Conservation (phyloP, 2,797 vertebrate species). For the Dermochelys coriacea region DNA sequence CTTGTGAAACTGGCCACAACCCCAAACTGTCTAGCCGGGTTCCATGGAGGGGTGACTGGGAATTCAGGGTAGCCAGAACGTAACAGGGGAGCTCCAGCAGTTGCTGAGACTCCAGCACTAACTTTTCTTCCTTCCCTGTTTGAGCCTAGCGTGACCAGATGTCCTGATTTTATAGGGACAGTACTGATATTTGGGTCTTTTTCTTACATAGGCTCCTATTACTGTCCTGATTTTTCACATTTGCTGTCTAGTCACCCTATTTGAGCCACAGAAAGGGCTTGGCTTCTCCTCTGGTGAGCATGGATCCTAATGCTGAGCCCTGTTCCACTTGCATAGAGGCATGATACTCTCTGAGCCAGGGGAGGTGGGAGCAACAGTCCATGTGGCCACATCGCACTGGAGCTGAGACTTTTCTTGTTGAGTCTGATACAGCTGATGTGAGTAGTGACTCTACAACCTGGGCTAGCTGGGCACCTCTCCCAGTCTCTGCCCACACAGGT, state of each 20-base stretch:
- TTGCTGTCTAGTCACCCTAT: not conserved
- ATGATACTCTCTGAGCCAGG: fast-evolving
- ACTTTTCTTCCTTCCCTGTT: not conserved
- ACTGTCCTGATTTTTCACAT: no score
- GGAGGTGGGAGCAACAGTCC: not conserved
- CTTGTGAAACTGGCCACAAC: fast-evolving
- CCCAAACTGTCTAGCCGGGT: not conserved
- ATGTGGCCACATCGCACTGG: not conserved
- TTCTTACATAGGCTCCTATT: no score
- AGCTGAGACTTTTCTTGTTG: not conserved
- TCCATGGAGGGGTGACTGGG: not conserved
- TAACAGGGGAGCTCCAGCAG: not conserved
- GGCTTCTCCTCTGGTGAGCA: not conserved
- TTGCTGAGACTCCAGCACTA: fast-evolving
- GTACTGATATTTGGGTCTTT: no score
- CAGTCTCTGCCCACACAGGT: not conserved
- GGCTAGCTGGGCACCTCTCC: not conserved
- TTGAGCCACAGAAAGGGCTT: not conserved
- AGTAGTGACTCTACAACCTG: not conserved
- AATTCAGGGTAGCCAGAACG: not conserved
- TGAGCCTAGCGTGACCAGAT: not conserved
- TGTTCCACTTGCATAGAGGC: not conserved
- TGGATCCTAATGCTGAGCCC: not conserved
- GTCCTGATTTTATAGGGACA: no score
- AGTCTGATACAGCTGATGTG: not conserved